Evolutionary conservation across 2,888 invertebrate genomes (phyloP).

Genomic region (Odontocolon sp.): DNA sequence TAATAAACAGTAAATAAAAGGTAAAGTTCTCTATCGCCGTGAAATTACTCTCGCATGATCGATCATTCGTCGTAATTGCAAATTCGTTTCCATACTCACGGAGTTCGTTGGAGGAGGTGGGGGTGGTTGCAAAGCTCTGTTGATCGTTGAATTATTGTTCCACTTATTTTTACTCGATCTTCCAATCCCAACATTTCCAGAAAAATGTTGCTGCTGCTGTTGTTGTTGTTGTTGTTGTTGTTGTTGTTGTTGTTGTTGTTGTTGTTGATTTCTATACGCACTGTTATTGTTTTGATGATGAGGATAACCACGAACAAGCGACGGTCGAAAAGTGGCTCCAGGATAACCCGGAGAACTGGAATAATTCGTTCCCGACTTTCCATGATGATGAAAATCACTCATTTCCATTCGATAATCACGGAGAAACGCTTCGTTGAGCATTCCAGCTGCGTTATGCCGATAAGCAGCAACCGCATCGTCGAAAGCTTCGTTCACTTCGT

Average conservation of each 20-base stretch:
- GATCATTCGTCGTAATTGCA: slow-evolving; percentile 1
- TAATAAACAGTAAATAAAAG: slow-evolving; percentile 6
- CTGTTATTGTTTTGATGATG: slow-evolving; percentile 55
- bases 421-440: slow-evolving; percentile 52
- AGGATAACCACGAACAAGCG: slow-evolving; percentile 53
- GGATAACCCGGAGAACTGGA: slow-evolving; percentile 30
- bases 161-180: slow-evolving; percentile 54
- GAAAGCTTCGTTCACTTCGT: slow-evolving; percentile 14
- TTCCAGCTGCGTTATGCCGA: slow-evolving; percentile 53
- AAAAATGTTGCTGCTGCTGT: slow-evolving; percentile 48
- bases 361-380: slow-evolving; percentile 40
- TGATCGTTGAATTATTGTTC: slow-evolving; percentile 39
- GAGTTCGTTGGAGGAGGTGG: slow-evolving; percentile 50
- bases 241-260: too few species aligned
- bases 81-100: slow-evolving; percentile 58
- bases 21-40: slow-evolving; percentile 34
- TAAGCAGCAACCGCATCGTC: slow-evolving; percentile 36
- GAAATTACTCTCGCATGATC: slow-evolving; percentile 21
- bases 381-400: slow-evolving; percentile 49
- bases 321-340: slow-evolving; percentile 52
- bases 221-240: too few species aligned
- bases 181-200: neutral
- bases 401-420: slow-evolving; percentile 60
- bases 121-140: slow-evolving; percentile 41
- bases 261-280: slow-evolving; percentile 51